These are phyloP conservation scores for Xiphorhynchus elegans DNA, from an alignment of 2,113 vertebrate species.

Conservation along the genomic window DNA sequence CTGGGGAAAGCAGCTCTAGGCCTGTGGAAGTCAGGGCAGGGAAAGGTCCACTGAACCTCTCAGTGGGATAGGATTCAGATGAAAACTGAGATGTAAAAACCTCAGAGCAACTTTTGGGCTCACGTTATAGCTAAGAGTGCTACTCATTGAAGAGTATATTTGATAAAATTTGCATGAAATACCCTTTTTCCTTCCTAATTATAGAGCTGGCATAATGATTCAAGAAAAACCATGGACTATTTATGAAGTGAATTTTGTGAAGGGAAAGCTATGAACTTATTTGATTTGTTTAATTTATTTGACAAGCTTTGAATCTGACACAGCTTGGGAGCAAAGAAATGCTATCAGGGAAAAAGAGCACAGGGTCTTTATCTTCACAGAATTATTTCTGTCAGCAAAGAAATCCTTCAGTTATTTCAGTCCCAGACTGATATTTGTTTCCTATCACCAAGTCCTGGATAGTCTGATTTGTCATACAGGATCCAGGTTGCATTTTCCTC, in stretches of 20 bases:
- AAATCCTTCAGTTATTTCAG: neutral
- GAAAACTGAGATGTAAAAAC: neutral
- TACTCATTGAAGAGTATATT: neutral
- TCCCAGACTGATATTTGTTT: neutral
- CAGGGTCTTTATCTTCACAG: neutral
- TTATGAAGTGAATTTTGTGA: neutral
- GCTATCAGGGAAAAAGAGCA: neutral
- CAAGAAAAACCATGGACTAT: neutral
- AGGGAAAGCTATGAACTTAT: neutral
- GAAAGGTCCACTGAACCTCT: neutral
- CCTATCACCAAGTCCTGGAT: neutral
- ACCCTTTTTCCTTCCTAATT: neutral
- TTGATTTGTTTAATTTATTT: slow-evolving; percentile 22
- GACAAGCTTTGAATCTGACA: neutral
- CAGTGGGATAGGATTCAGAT: neutral
- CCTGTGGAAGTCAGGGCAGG: neutral
- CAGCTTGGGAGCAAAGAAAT: neutral
- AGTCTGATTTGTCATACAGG: neutral
- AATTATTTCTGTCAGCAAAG: neutral
- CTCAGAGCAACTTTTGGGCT: neutral
- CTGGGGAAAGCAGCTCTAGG: neutral
- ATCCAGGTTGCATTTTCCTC: neutral
- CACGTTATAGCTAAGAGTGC: neutral
- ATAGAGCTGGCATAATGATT: neutral
- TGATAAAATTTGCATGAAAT: neutral